Evolutionary conservation across 2,113 vertebrate species (phyloP).

Genomic region (Talpa occidentalis): DNA sequence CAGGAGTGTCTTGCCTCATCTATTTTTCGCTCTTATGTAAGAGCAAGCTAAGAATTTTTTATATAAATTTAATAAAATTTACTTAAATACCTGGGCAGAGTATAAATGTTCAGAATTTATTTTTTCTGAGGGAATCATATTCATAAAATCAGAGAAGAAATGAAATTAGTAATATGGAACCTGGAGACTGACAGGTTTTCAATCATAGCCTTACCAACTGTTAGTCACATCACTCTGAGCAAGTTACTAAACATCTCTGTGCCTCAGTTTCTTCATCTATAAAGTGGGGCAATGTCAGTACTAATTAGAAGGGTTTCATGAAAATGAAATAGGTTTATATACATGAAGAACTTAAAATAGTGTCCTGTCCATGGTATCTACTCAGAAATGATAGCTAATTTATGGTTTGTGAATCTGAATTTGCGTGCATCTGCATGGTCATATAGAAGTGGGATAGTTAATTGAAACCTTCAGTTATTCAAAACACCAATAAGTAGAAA

Average conservation of each 20-base stretch:
- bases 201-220: neutral
- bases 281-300: neutral
- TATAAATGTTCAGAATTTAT: neutral
- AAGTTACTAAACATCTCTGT: neutral
- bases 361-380: neutral
- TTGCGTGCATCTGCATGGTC: neutral
- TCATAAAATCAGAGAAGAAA: neutral
- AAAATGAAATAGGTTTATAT: neutral
- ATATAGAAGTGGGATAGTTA: neutral
- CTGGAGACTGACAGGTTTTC: neutral
- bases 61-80: neutral
- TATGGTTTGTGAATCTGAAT: neutral
- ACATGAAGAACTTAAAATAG: neutral
- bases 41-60: neutral
- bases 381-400: neutral
- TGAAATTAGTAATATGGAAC: neutral
- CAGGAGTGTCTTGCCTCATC: slow-evolving; percentile 32
- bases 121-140: neutral
- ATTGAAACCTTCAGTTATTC: neutral
- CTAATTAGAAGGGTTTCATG: neutral
- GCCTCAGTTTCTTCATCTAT: neutral
- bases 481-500: neutral
- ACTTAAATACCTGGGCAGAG: neutral
- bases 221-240: neutral
- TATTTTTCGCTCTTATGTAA: slow-evolving; percentile 22